Evolutionary conservation across 2,113 vertebrate genomes (phyloP).

Genomic region (Sitta europaea): DNA sequence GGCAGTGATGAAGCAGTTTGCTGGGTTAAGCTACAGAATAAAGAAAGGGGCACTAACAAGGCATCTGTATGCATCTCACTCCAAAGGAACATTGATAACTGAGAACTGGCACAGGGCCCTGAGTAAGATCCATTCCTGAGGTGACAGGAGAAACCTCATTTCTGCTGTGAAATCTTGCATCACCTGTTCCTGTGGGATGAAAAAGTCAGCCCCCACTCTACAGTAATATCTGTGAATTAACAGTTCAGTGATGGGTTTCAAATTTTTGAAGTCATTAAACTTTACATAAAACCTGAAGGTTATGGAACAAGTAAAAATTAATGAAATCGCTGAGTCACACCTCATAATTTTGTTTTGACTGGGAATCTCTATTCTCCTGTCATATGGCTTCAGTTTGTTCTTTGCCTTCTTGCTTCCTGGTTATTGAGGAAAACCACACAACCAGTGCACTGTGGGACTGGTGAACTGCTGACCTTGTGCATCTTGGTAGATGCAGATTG

Average conservation of each 20-base stretch:
- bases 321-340: neutral
- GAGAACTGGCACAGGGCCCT: neutral
- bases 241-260: neutral
- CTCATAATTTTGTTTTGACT: neutral
- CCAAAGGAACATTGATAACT: neutral
- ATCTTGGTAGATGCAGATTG: neutral
- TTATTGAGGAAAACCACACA: neutral
- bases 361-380: neutral
- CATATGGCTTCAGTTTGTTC: neutral
- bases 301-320: neutral
- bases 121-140: neutral
- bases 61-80: neutral
- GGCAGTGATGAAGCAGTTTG: neutral
- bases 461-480: neutral
- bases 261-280: neutral
- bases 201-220: neutral
- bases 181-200: neutral
- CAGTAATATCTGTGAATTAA: neutral
- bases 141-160: neutral
- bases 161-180: fast-evolving
- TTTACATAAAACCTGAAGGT: neutral
- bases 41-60: neutral
- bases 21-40: neutral
- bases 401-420: neutral
- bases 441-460: neutral